Evolutionary conservation across 2,113 vertebrate genomes (phyloP).

Genomic region (Plestiodon gilberti): DNA sequence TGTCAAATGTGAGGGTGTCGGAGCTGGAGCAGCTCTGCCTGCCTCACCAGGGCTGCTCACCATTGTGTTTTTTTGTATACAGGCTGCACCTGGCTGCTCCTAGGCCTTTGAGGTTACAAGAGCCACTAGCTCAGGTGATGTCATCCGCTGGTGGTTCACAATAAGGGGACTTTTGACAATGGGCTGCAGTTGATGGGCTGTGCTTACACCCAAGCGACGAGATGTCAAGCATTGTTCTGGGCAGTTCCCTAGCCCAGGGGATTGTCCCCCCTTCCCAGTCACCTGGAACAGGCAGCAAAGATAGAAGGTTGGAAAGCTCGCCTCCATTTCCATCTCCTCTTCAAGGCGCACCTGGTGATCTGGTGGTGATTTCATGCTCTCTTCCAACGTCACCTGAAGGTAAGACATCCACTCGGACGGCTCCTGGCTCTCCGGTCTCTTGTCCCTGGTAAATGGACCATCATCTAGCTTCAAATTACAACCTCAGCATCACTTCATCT

Average conservation of each 20-base stretch:
- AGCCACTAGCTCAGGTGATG: neutral
- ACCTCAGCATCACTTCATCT: no score
- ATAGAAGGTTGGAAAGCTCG: neutral
- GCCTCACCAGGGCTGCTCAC: no score
- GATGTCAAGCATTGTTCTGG: neutral
- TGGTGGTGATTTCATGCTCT: no score
- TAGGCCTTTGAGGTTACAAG: neutral
- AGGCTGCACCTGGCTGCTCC: neutral
- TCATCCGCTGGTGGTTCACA: neutral
- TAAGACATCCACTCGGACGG: neutral
- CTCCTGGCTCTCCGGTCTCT: neutral
- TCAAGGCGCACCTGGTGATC: neutral
- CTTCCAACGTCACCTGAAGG: neutral
- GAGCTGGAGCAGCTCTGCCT: neutral
- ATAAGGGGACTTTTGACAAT: neutral
- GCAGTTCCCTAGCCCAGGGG: neutral
- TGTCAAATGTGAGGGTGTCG: neutral
- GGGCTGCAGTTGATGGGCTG: neutral
- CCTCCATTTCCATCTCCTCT: neutral
- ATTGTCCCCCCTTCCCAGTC: neutral
- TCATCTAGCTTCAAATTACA: no score
- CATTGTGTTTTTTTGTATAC: neutral
- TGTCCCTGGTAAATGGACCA: neutral
- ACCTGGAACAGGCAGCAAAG: neutral
- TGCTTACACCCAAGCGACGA: neutral